phyloP scores from a whole-genome alignment of 2,888 invertebrate genomes.

The Drosophila vallismaia region DNA sequence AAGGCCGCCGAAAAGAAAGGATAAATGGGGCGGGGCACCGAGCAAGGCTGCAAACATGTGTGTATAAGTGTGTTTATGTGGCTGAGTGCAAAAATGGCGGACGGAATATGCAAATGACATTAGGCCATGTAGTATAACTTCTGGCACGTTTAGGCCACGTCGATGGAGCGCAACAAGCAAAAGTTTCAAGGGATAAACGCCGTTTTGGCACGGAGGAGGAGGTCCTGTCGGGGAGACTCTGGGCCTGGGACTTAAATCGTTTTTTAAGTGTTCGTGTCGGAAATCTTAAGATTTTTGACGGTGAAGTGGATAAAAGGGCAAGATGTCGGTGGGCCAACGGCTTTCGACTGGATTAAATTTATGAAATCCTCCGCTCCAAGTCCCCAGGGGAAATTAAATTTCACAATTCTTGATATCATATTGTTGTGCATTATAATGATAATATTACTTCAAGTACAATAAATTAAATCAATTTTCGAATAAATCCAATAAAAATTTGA shows the following conservation, averaged over 20 bases:
- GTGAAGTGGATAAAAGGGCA: background rate
- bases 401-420: background rate
- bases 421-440: background rate
- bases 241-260: constrained; percentile 19
- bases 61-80: constrained; percentile 21
- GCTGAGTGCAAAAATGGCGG: constrained; percentile 40
- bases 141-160: constrained; percentile 62
- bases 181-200: background rate
- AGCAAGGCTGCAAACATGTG: constrained; percentile 6
- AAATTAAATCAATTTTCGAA: too few species aligned
- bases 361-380: constrained; percentile 10
- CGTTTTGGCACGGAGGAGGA: background rate
- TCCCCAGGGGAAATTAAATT: constrained; percentile 28
- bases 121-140: constrained; percentile 72
- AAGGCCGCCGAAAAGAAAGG: constrained; percentile 30
- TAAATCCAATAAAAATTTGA: too few species aligned
- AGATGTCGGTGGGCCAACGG: background rate
- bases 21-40: constrained; percentile 3
- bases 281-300: constrained; percentile 32
- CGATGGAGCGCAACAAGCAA: constrained; percentile 41
- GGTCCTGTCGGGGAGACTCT: background rate
- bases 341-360: constrained; percentile 30
- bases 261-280: constrained; percentile 44
- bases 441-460: too few species aligned
- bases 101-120: constrained; percentile 72